Evolutionary conservation across 2,797 vertebrate genomes (phyloP).

Genomic region (Melanotaenia pygmaea): DNA sequence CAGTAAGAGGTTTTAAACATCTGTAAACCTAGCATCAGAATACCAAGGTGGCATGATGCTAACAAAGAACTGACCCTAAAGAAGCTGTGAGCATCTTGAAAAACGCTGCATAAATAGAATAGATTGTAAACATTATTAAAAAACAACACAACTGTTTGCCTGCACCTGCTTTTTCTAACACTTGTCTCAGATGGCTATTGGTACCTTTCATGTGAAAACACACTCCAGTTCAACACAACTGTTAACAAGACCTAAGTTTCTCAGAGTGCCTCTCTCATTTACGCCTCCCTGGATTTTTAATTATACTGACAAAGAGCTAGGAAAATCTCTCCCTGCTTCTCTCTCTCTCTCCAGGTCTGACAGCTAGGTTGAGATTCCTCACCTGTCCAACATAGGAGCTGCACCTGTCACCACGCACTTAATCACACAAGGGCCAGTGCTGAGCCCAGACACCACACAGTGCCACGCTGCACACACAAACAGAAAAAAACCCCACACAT

Average conservation of each 20-base stretch:
- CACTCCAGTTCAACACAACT: slow-evolving; percentile 57
- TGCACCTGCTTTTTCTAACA: background rate
- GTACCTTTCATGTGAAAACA: slow-evolving; percentile 62
- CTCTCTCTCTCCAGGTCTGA: slow-evolving; percentile 74
- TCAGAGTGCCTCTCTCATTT: slow-evolving; percentile 77
- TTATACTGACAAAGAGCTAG: slow-evolving; percentile 80
- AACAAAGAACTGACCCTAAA: background rate
- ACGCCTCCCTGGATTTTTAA: slow-evolving; percentile 84
- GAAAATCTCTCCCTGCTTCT: slow-evolving; percentile 61
- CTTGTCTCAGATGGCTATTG: slow-evolving; percentile 35
- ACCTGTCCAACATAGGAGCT: slow-evolving; percentile 86
- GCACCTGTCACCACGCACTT: slow-evolving; percentile 87
- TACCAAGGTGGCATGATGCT: background rate
- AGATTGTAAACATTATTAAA: slow-evolving; percentile 3
- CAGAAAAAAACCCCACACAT: slow-evolving; percentile 22
- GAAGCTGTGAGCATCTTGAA: slow-evolving; percentile 13
- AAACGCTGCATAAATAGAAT: background rate
- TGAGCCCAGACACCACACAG: slow-evolving; percentile 73
- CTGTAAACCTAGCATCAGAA: background rate
- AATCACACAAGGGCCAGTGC: slow-evolving; percentile 82
- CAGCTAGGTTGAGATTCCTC: slow-evolving; percentile 85
- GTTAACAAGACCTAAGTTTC: slow-evolving; percentile 82
- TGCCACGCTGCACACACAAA: slow-evolving; percentile 38
- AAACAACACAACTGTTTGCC: background rate
- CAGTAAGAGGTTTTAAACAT: background rate